phyloP scores from a whole-genome alignment of 2,113 vertebrate genomes.

The Diphyllodes magnificus region DNA sequence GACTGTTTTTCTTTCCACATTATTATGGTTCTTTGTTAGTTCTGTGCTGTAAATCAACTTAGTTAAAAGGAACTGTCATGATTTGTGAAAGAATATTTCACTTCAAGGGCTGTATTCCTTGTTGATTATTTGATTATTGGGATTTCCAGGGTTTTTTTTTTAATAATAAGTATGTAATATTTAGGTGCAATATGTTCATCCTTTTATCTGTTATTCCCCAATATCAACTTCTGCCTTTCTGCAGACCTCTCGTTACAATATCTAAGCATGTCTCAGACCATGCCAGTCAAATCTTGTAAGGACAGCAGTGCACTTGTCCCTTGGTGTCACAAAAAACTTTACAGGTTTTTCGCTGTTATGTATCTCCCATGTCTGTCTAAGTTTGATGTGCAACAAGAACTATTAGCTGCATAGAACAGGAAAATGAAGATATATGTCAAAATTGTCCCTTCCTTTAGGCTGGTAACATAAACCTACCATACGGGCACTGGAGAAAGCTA shows the following conservation, averaged over 20 bases:
- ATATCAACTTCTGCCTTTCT: neutral
- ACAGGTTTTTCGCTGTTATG: accelerated
- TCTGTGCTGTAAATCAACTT: neutral
- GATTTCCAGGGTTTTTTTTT: neutral
- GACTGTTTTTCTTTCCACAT: neutral
- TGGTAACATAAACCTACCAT: neutral
- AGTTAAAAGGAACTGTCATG: neutral
- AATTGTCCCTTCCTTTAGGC: neutral
- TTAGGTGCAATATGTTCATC: neutral
- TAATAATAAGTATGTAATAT: neutral
- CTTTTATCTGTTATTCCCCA: neutral
- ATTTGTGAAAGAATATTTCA: neutral
- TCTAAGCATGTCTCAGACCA: neutral
- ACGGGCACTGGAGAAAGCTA: neutral
- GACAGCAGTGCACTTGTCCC: neutral
- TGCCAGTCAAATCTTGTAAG: neutral
- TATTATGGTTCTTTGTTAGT: neutral
- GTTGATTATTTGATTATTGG: neutral
- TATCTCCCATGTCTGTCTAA: neutral
- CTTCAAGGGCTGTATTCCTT: neutral
- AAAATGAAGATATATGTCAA: neutral
- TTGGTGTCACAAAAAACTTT: neutral
- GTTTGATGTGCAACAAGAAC: neutral
- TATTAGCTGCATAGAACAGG: neutral
- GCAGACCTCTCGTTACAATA: neutral